Conservation (phyloP, 2,113 vertebrate species). For the Aldabrachelys gigantea region DNA sequence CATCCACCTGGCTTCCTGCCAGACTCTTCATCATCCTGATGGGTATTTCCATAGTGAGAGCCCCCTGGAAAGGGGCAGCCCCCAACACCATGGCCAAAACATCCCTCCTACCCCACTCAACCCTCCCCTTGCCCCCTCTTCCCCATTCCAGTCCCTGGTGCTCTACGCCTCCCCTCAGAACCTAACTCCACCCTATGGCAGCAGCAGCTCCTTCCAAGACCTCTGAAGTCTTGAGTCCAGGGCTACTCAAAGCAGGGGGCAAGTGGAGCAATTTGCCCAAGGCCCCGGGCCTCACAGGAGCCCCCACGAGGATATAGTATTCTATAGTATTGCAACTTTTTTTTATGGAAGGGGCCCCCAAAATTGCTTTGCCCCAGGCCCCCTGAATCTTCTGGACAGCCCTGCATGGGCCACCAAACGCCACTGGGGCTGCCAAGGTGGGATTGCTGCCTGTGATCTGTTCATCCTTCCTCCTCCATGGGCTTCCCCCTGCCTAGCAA, state of each 20-base stretch:
- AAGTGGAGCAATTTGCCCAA: too few relatives aligned
- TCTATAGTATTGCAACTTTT: too few relatives aligned
- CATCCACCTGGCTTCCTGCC: background rate
- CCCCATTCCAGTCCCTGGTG: fast-evolving
- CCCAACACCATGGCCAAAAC: background rate
- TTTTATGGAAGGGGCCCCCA: too few relatives aligned
- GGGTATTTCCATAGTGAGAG: background rate
- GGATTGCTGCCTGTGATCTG: background rate
- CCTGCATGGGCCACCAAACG: background rate
- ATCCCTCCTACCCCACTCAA: background rate
- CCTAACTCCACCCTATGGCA: background rate
- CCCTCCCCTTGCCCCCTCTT: background rate
- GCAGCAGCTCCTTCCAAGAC: background rate
- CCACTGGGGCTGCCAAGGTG: background rate
- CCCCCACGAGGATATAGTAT: too few relatives aligned
- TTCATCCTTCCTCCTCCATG: background rate
- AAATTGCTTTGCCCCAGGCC: too few relatives aligned
- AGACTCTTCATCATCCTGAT: background rate
- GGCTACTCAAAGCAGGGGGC: too few relatives aligned
- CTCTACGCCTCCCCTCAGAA: fast-evolving
- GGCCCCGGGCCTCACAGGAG: too few relatives aligned
- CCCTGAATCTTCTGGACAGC: too few relatives aligned
- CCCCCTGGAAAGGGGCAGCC: background rate
- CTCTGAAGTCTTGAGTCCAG: background rate
- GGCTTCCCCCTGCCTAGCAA: background rate